These are phyloP conservation scores for Alsophila aescularia DNA, from an alignment of 2,888 invertebrate species.

Conservation along the genomic window DNA sequence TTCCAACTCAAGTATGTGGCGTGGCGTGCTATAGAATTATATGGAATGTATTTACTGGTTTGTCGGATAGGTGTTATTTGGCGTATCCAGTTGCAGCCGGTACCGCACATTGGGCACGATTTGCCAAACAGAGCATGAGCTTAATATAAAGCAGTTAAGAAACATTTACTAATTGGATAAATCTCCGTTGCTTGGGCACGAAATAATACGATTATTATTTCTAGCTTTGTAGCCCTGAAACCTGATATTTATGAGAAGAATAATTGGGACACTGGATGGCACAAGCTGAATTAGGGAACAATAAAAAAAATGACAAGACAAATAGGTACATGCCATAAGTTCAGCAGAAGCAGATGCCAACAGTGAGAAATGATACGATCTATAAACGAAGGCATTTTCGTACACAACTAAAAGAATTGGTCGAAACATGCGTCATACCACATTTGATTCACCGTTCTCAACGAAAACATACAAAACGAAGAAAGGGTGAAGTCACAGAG, in stretches of 20 bases:
- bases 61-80: conserved; percentile 33
- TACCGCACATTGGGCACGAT: conserved; percentile 23
- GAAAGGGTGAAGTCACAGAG: conserved; percentile 16
- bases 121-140: conserved; percentile 21
- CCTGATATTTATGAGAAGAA: no score
- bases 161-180: background rate
- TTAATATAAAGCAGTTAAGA: background rate
- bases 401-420: background rate
- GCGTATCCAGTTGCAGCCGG: conserved; percentile 30
- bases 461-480: conserved; percentile 17
- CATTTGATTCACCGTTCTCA: conserved; percentile 23
- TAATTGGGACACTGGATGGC: no score
- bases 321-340: no score
- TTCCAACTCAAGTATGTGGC: conserved; percentile 15
- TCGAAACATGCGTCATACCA: conserved; percentile 17
- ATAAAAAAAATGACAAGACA: no score
- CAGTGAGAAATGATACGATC: background rate
- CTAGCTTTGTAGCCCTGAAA: no score
- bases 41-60: conserved; percentile 23
- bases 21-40: conserved; percentile 21
- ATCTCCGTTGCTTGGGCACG: background rate
- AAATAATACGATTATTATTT: background rate
- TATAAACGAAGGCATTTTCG: conserved; percentile 1
- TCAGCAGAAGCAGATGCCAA: no score
- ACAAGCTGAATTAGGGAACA: no score